Conservation (phyloP, 2,113 vertebrate species). For the Melanotaenia duboulayi region DNA sequence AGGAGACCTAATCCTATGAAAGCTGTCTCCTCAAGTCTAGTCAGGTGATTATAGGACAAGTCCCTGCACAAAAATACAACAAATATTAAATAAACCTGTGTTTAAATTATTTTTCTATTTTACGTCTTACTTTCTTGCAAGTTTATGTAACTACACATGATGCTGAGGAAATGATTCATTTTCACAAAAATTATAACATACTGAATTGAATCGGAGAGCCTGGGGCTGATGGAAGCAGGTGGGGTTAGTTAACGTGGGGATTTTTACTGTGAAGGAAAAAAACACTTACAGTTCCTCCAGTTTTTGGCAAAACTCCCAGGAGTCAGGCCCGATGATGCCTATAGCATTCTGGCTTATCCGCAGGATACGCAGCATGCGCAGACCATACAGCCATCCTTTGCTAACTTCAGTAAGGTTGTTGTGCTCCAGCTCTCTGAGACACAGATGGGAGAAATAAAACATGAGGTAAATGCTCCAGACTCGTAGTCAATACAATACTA, state of each 20-base stretch:
- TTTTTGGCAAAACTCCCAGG: conserved; percentile 98
- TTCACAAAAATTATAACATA: not conserved
- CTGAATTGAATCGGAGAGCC: conserved; percentile 11
- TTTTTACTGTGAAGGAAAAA: conserved; percentile 31
- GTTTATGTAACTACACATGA: not conserved
- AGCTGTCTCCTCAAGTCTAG: conserved; percentile 92
- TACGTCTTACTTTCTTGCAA: not conserved
- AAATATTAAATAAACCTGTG: conserved; percentile 11
- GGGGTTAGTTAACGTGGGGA: conserved; percentile 1
- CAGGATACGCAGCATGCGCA: conserved; percentile 91
- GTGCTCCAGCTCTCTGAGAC: conserved; percentile 92
- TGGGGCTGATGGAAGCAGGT: conserved; percentile 15
- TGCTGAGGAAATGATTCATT: conserved; percentile 2
- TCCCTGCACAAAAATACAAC: conserved; percentile 80
- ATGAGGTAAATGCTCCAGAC: not conserved
- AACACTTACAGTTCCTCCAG: conserved; percentile 94
- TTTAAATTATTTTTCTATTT: not conserved
- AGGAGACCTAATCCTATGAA: conserved; percentile 90
- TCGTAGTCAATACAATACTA: not conserved
- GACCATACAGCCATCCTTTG: conserved; percentile 97
- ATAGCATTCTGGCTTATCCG: conserved; percentile 92
- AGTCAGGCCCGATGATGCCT: conserved; percentile 90
- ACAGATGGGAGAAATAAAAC: conserved; percentile 9
- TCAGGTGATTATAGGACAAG: conserved; percentile 93
- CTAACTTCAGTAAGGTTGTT: conserved; percentile 97